Evolutionary conservation across 2,113 vertebrate genomes (phyloP), one percentile per base, ranked within the genome.

Genomic region (Nothoprocta perdicaria): DNA sequence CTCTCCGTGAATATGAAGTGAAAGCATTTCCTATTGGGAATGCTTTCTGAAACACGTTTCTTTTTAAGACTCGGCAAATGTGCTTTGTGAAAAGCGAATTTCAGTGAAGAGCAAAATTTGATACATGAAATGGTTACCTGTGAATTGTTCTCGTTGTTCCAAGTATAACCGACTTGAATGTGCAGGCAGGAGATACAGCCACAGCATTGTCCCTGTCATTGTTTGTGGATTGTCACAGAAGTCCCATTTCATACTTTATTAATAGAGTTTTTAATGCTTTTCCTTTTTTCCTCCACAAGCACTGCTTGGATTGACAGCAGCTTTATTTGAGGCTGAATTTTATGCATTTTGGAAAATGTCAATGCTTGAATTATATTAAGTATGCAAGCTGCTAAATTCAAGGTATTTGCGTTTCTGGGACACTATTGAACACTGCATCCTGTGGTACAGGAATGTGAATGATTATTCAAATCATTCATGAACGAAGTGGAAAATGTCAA

Each of bases 321-420:
- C 91, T 91, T 91, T 96, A 94, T 87, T 93, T 92, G 88, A 94
- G 3, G 9, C 79, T 93, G 93, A 91, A 92, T 95, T 94, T 94
- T 93, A 92, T 93, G 89, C 91, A 68, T 94, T 94, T 96, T 96
- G 91, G 74, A 93, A 96, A 96, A 96, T 94, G 92, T 96, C 94
- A 96, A 8, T 91, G 87, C 87, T 90, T 93, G 89, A 95, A 92
- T 96, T 93, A 53, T 69, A 86, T 95, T 92, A 95, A 90, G 45
- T 76, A 86, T 82, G 84, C 87, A 80, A 89, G 85, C 85, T 89
- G 91, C 94, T 96, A 87, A 92, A 89, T 91, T 94, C 40, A 68
- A 89, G 69, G 48, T 94, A 66, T 91, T 94, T 91, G 45, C 0
- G 1, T 45, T 93, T 79, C 74, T 52, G 60, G 82, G 84, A 69